These are phyloP conservation scores for Drosophila algonquin DNA, from an alignment of 2,888 invertebrate genomes.

Conservation along the genomic window DNA sequence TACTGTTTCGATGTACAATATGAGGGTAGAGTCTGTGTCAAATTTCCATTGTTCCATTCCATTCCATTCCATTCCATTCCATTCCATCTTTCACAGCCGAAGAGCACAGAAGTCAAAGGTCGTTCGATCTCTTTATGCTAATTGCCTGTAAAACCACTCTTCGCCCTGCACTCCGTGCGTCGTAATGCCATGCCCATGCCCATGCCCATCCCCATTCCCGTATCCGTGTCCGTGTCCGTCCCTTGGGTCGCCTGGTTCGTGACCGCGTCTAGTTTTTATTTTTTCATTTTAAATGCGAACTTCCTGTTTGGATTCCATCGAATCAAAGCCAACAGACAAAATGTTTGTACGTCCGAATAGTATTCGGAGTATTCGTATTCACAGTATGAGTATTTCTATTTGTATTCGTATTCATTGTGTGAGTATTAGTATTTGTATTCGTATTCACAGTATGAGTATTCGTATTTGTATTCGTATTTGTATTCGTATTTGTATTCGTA, in stretches of 20 bases:
- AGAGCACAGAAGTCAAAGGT: constrained; percentile 57
- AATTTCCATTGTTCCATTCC: constrained; percentile 5
- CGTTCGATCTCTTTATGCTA: constrained; percentile 51
- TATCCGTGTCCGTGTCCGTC: neutral
- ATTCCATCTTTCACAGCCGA: neutral
- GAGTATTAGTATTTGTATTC: neutral
- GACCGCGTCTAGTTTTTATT: constrained; percentile 25
- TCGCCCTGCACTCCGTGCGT: no score
- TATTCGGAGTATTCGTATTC: neutral
- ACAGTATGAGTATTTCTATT: no score
- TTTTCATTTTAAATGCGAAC: constrained; percentile 69
- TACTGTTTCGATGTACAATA: no score
- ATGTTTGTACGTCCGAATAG: constrained; percentile 30
- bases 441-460: no score
- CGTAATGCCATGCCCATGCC: neutral
- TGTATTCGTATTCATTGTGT: no score
- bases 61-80: constrained; percentile 7
- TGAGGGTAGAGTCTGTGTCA: neutral
- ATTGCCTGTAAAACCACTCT: constrained; percentile 54
- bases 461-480: no score
- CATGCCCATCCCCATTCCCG: neutral
- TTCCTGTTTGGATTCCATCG: constrained; percentile 63
- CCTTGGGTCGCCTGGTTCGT: constrained; percentile 18
- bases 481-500: no score
- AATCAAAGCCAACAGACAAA: constrained; percentile 24